phyloP scores from a whole-genome alignment of 2,113 vertebrate genomes.

The Odocoileus virginianus region DNA sequence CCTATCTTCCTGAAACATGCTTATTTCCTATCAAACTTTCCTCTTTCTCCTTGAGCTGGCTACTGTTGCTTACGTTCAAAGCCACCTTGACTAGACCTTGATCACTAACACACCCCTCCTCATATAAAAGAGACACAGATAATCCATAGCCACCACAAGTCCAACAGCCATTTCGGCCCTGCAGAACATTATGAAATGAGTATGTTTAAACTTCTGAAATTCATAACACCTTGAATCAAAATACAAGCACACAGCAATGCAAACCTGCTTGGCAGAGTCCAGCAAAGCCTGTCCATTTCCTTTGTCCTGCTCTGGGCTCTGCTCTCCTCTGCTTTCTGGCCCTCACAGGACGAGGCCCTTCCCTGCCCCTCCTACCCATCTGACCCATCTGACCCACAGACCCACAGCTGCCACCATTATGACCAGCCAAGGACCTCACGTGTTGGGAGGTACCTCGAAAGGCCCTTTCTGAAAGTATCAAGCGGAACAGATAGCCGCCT shows the following conservation, averaged over 20 bases:
- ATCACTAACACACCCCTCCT: not conserved
- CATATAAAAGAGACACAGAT: not conserved
- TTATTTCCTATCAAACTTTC: not conserved
- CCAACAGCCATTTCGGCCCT: not conserved
- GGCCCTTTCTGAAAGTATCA: not conserved
- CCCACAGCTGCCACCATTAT: not conserved
- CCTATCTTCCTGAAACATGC: not conserved
- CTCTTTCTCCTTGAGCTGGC: not conserved
- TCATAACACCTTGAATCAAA: not conserved
- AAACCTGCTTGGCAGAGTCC: not conserved
- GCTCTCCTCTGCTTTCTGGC: not conserved
- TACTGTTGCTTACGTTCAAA: not conserved
- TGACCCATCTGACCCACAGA: not conserved
- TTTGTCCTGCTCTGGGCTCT: not conserved
- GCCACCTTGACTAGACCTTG: not conserved
- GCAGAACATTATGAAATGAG: not conserved
- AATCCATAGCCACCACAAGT: not conserved
- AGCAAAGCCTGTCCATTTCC: not conserved
- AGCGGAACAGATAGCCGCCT: not conserved
- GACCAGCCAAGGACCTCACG: not conserved
- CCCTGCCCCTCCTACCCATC: not conserved
- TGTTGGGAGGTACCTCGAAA: not conserved
- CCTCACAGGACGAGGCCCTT: fast-evolving
- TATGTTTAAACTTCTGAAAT: not conserved
- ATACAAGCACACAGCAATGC: not conserved